These are phyloP conservation scores for Entomyzon cyanotis DNA, from an alignment of 2,113 vertebrate species.

Conservation along the genomic window DNA sequence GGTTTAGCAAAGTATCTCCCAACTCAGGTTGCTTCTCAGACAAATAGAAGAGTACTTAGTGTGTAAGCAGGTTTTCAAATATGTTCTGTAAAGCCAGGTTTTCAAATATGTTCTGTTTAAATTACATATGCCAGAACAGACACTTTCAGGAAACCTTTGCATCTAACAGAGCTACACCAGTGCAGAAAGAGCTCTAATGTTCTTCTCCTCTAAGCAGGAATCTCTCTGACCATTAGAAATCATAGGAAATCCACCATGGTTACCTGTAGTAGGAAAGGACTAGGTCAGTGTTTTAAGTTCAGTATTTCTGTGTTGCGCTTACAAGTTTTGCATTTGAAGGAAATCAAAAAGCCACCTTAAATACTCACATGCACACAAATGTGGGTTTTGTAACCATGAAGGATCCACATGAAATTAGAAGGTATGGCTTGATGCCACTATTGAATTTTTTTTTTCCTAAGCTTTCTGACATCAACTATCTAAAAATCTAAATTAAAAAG, in stretches of 20 bases:
- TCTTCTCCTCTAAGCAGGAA: background rate
- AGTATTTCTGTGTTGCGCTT: background rate
- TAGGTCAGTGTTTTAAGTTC: background rate
- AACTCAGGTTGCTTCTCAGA: background rate
- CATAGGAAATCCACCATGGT: background rate
- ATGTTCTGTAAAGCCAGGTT: background rate
- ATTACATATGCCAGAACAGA: background rate
- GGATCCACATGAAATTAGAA: background rate
- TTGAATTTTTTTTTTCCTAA: background rate
- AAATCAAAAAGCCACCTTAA: background rate
- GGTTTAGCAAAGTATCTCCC: background rate
- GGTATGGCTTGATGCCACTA: background rate
- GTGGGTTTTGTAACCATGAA: background rate
- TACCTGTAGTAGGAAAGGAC: background rate
- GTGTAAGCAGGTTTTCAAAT: background rate
- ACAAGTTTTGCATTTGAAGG: background rate
- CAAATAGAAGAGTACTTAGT: background rate
- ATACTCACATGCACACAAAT: background rate
- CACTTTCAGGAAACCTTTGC: background rate
- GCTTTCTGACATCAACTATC: background rate
- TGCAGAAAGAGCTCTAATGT: background rate
- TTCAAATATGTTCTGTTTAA: background rate
- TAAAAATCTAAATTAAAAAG: constrained; percentile 18
- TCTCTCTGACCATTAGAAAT: background rate
- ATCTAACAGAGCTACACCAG: background rate